Evolutionary conservation across 2,113 vertebrate genomes (phyloP).

Genomic region (Thunnus thynnus): DNA sequence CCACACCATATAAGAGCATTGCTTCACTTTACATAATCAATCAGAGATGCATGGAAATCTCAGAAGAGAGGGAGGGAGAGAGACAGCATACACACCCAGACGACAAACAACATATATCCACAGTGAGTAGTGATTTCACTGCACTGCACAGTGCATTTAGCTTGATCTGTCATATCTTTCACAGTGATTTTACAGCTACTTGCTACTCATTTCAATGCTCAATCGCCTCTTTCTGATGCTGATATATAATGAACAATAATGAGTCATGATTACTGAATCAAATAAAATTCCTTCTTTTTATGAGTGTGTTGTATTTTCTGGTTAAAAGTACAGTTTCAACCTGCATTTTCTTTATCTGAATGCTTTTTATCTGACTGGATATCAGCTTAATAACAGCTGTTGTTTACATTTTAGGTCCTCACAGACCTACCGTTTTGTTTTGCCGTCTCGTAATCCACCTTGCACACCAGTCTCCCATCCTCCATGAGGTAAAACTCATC

Average conservation of each 20-base stretch:
- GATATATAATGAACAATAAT: neutral
- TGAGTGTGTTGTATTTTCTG: neutral
- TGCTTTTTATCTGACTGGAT: neutral
- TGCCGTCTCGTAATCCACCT: slow-evolving; percentile 98
- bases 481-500: slow-evolving; percentile 99
- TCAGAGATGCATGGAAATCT: slow-evolving; percentile 82
- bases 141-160: slow-evolving; percentile 11
- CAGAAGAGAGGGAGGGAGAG: slow-evolving; percentile 76
- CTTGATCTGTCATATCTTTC: slow-evolving; percentile 36
- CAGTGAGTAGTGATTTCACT: slow-evolving; percentile 43
- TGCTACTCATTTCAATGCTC: slow-evolving; percentile 5
- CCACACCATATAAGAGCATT: slow-evolving; percentile 76
- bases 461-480: slow-evolving; percentile 97
- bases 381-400: neutral
- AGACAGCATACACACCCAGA: slow-evolving; percentile 57
- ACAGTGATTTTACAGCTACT: slow-evolving; percentile 13
- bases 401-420: neutral
- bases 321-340: neutral
- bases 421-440: slow-evolving; percentile 94
- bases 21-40: slow-evolving; percentile 88
- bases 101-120: slow-evolving; percentile 67
- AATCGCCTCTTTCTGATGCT: neutral
- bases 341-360: neutral
- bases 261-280: neutral
- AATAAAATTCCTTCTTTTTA: neutral